A percentile compares a stretch with the other conserved stretches of the same genome.
Evolutionary conservation across 2,888 invertebrate genomes (phyloP).

Genomic region (Rhaphigaster nebulosa): DNA sequence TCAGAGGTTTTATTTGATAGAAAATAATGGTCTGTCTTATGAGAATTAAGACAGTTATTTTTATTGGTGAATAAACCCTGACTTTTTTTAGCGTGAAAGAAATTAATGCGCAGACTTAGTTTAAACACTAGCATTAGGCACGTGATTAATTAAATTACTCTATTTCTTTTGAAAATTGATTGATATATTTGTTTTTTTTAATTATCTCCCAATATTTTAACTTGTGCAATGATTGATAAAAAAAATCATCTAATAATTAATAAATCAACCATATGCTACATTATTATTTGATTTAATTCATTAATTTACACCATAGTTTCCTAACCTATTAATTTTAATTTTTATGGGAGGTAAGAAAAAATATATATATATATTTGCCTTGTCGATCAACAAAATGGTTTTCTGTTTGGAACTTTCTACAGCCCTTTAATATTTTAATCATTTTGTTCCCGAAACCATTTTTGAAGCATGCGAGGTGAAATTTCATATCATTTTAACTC

Average conservation of each 20-base stretch:
- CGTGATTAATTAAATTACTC: background rate
- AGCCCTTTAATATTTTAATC: background rate
- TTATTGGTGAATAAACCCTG: no score
- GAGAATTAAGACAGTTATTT: no score
- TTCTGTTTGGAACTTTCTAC: background rate
- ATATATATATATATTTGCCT: background rate
- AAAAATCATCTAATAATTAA: background rate
- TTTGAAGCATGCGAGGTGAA: background rate
- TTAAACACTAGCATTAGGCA: background rate
- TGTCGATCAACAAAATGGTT: background rate
- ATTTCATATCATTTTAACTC: background rate
- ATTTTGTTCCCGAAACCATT: background rate
- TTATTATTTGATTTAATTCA: background rate
- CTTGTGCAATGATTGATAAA: background rate
- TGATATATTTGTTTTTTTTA: background rate
- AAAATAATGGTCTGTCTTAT: no score
- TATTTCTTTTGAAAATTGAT: background rate
- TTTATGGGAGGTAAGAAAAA: slow-evolving; percentile 2
- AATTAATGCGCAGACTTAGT: no score
- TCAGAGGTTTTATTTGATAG: no score
- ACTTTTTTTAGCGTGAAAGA: no score
- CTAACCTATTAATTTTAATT: background rate
- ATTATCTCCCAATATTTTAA: background rate
- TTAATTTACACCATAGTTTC: background rate
- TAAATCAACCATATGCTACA: background rate